These are phyloP conservation scores for Drosophila neocordata DNA, from an alignment of 1,140 invertebrate species.

Conservation along the genomic window DNA sequence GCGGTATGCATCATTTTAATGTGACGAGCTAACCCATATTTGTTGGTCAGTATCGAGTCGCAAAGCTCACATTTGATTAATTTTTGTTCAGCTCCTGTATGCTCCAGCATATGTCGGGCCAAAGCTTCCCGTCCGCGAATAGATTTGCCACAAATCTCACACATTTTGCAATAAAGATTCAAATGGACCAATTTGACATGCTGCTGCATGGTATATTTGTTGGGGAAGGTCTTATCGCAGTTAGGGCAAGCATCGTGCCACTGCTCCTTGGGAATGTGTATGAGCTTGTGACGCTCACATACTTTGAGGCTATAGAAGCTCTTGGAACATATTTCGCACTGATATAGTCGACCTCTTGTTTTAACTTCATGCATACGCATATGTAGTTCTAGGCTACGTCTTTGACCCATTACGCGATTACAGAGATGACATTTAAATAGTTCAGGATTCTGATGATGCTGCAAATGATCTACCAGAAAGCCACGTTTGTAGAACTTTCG, in stretches of 20 bases:
- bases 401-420: slow-evolving; percentile 59
- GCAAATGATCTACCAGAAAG: slow-evolving; percentile 61
- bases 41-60: slow-evolving; percentile 62
- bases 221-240: slow-evolving; percentile 65
- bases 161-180: slow-evolving; percentile 71
- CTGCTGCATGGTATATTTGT: slow-evolving; percentile 65
- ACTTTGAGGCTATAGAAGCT: slow-evolving; percentile 63
- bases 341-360: slow-evolving; percentile 48
- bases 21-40: slow-evolving; percentile 67
- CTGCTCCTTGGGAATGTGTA: slow-evolving; percentile 69
- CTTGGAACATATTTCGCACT: slow-evolving; percentile 65
- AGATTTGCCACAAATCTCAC: slow-evolving; percentile 76
- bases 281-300: slow-evolving; percentile 63
- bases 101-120: slow-evolving; percentile 68
- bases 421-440: slow-evolving; percentile 66
- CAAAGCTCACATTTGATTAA: slow-evolving; percentile 67
- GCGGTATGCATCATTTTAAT: slow-evolving; percentile 73
- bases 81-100: slow-evolving; percentile 41
- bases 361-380: slow-evolving; percentile 74
- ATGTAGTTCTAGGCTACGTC: slow-evolving; percentile 65
- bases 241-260: slow-evolving; percentile 50
- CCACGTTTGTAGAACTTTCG: slow-evolving; percentile 65
- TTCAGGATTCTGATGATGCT: slow-evolving; percentile 62
- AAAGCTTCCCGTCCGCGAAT: slow-evolving; percentile 57
- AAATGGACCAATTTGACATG: slow-evolving; percentile 68